Evolutionary conservation across 2,888 invertebrate genomes (phyloP), one percentile per base, ranked within the genome.

Genomic region (Aphidoletes aphidimyza): DNA sequence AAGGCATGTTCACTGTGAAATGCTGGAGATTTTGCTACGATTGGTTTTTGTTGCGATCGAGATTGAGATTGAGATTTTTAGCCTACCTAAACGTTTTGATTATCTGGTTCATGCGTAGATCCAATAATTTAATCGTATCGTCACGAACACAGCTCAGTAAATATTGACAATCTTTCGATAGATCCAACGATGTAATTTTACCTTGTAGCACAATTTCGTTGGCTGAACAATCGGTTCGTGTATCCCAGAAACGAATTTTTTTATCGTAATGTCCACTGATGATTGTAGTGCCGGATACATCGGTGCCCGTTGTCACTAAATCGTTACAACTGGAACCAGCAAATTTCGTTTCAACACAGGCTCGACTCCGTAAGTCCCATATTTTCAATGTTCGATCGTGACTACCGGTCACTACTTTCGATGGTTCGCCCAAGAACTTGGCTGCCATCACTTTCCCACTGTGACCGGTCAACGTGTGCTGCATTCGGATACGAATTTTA

Each of bases 181-280:
- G 91, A 91, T 98, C 97, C 87, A 99, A 92, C 83, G 98, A 98
- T 54, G 98, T 98, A 86, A 99, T 95, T 92, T 96, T 96, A 85
- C 97, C 98, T 89, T 96, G 96, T 86, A 99, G 92, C 86, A 94
- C 90, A 86, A 98, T 95, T 90, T 97, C 96, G 89, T 96, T 96
- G 86, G 94, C 93, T 87, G 94, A 94, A 88, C 94, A 93, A 88
- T 98, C 97, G 22, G 95, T 93, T 87, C 99, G 93, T 86, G 95
- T 95, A 90, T 99, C 99, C 98, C 98, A 99, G 90, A 99, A 97
- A 84, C 98, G 93, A 87, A 99, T 95, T 88, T 95, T 95, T 90
- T 98, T 98, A 91, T 99, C 99, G 90, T 96, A 98, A 91, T 99
- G 99, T 36, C 98, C 98, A 88, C 98, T 98, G 88, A 99, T 97